Evolutionary conservation across 2,797 vertebrate genomes (phyloP), one percentile per base, ranked within the genome.

Genomic region (Peromyscus eremicus): DNA sequence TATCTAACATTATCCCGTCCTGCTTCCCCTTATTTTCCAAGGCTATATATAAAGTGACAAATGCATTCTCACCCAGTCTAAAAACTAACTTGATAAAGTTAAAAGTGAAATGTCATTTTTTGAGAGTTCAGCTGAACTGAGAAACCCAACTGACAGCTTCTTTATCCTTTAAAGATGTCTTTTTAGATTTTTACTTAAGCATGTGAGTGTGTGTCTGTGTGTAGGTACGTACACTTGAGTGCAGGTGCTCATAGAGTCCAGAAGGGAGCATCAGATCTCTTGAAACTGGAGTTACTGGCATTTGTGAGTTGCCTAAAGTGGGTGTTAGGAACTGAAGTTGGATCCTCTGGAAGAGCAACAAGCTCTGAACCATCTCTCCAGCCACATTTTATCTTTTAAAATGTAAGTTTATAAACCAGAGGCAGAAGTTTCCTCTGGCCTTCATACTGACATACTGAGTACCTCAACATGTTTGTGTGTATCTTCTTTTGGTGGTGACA

Each of bases 101-200:
- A 89, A 87, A 96, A 96, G 52, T 84, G 81, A 89, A 94, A 91
- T 83, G 13, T 88, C 46, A 68, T 83, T 10, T 83, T 46, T 87
- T 94, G 12, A 96, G 95, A 96, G 71, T 85, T 85, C 2, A 40
- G 32, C 29, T 92, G 49, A 92, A 25, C 10, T 80, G 76, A 76
- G n/a, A 92, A 92, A 57, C 2, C 13, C 16, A 95, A 29, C 2
- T n/a, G 43, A 14, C n/a, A 60, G 40, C 5, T 27, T 60, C 66
- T 97, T 34, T 79, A 57, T 94, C 71, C 88, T 92, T 88, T 76
- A 27, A 66, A 55, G 2, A 57, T n/a, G 5, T 32, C 9, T 17
- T 73, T 73, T 87, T 40, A 40, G 12, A 34, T 52, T 73, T 73
- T 73, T 40, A 60, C 29, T 88, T 40, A 43, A 52, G 12, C 19